Conservation (phyloP, 2,797 vertebrate genomes). For the Bovichtus variegatus region DNA sequence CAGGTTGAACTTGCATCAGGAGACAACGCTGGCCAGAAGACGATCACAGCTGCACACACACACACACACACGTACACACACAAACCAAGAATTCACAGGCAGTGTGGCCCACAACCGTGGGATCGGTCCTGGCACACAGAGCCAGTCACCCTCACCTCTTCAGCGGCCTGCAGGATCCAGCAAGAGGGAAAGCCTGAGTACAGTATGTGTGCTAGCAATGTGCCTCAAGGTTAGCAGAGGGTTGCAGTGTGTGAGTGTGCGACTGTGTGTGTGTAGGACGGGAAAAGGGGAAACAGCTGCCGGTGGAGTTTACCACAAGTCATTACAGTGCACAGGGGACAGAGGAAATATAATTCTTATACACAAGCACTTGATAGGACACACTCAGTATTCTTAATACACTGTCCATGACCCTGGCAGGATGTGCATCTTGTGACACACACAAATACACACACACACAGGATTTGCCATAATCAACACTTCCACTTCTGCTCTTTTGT, state of each 20-base stretch:
- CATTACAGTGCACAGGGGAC: constrained; percentile 70
- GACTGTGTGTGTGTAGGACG: constrained; percentile 18
- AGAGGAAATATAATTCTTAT: constrained; percentile 81
- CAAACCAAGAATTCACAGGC: background rate
- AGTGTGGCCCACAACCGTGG: constrained; percentile 21
- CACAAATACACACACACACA: constrained; percentile 25
- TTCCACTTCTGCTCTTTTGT: constrained; percentile 26
- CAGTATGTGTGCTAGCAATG: constrained; percentile 33
- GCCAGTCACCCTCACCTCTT: constrained; percentile 36
- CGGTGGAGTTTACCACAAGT: constrained; percentile 69
- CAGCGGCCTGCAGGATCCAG: constrained; percentile 28
- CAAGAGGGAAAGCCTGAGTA: constrained; percentile 11
- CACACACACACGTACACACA: background rate
- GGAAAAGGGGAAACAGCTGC: constrained; percentile 83
- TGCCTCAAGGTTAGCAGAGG: constrained; percentile 66
- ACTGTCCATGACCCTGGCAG: constrained; percentile 76
- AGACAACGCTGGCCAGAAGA: constrained; percentile 42
- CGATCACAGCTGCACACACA: background rate
- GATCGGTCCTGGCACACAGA: constrained; percentile 57
- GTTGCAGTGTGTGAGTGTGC: constrained; percentile 31
- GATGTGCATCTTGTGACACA: constrained; percentile 53
- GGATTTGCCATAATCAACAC: constrained; percentile 34
- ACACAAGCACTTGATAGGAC: constrained; percentile 61
- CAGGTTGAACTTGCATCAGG: constrained; percentile 47
- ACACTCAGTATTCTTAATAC: constrained; percentile 66